Percentiles rank a stretch among this genome's conserved stretches.
Conservation (phyloP, 2,113 vertebrate genomes). For the Neotoma lepida region DNA sequence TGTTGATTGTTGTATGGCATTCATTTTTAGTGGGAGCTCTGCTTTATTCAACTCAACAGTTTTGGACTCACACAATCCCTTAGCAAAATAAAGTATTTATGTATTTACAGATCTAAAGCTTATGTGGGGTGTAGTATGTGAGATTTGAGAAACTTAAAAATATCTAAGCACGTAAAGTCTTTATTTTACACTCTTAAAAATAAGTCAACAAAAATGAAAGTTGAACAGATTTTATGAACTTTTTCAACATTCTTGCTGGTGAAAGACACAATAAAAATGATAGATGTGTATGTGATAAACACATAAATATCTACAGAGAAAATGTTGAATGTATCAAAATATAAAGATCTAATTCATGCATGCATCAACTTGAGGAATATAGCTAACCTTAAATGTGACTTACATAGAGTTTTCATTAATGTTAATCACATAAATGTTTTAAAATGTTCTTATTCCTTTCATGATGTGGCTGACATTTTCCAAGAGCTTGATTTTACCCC, state of each 20-base stretch:
- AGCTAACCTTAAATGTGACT: background rate
- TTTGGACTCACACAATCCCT: background rate
- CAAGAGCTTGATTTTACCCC: background rate
- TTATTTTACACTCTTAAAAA: background rate
- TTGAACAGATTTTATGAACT: background rate
- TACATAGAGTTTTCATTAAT: background rate
- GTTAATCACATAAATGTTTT: background rate
- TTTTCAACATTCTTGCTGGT: background rate
- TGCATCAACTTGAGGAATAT: background rate
- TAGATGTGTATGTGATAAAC: background rate
- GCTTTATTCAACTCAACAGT: background rate
- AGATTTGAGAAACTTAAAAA: background rate
- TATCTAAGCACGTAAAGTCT: background rate
- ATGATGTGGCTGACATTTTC: background rate
- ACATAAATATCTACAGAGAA: background rate
- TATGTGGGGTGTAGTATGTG: background rate
- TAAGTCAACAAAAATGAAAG: background rate
- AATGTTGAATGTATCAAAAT: background rate
- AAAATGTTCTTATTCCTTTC: background rate
- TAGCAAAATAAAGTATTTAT: background rate
- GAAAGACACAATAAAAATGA: constrained; percentile 5
- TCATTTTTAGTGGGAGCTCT: background rate
- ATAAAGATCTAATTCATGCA: background rate
- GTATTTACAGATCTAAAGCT: background rate
- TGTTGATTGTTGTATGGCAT: background rate